Evolutionary conservation across 2,113 vertebrate species (phyloP), one percentile per base, ranked within the genome.

Genomic region (Choloepus hoffmanni): DNA sequence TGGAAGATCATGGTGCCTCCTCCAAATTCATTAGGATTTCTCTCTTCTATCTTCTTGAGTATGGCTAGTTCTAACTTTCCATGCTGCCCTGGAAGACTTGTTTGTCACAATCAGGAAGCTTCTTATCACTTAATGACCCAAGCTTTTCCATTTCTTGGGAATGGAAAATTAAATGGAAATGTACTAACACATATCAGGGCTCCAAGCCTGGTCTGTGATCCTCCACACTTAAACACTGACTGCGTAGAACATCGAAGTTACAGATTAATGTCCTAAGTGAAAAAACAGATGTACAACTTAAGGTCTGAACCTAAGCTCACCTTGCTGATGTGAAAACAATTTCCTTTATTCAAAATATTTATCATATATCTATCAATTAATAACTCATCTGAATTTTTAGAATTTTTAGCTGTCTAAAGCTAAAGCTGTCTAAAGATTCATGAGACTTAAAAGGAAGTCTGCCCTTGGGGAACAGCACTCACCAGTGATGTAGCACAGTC

Each of bases 141-240:
- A 70, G 55, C 4, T 48, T 93, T 96, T 58, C 91, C 78, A 58
- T 85, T 96, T 95, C 85, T 90, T 70, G 2, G 53, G 48, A 92
- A 9, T 96, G 88, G 88, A 96, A 95, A 96, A 76, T 85, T n/a
- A 94, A 62, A 85, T 67, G 88, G 81, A 85, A 95, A 95, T 36
- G 28, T 70, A 62, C 72, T 81, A 60, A 87, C 45, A 43, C 58
- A 30, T 16, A 65, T 65, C 73, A 79, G 81, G 11, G 33, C 53
- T 81, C 74, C 62, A 65, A 45, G 67, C 26, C 48, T 60, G 53
- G 21, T 48, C 12, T 65, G 58, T 88, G 89, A 91, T 36, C 40
- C 70, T 93, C 76, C 67, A n/a, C 33, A 88, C 13, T 15, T 72
- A 86, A 87, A 43, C 0, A 7, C n/a, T 68, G 33, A 70, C 36